Evolutionary conservation across 2,888 invertebrate genomes (phyloP).

Genomic region (Bursaphelenchus okinawaensis): DNA sequence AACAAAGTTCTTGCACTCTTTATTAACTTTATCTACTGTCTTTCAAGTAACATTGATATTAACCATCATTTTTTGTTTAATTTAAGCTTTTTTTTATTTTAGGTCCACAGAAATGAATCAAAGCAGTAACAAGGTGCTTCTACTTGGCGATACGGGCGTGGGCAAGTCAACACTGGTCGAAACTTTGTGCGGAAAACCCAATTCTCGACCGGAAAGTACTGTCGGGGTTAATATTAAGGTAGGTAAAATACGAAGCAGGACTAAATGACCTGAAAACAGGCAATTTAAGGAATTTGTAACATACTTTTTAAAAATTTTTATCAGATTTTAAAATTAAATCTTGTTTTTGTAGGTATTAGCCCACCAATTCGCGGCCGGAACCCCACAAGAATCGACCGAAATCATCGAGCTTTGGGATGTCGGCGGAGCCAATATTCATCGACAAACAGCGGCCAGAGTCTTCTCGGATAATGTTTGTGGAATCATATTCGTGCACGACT

Average conservation of each 20-base stretch:
- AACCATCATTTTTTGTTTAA: no score
- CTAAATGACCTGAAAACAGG: no score
- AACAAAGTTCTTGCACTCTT: no score
- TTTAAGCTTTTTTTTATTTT: not conserved
- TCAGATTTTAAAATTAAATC: conserved; percentile 13
- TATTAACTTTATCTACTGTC: no score
- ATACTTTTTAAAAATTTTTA: conserved; percentile 8
- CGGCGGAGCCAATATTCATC: conserved; percentile 70
- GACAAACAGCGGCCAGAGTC: conserved; percentile 77
- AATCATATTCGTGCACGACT: conserved; percentile 90
- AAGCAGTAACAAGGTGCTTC: conserved; percentile 68
- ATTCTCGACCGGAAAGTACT: conserved; percentile 34
- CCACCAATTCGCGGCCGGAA: conserved; percentile 48
- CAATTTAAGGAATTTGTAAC: no score
- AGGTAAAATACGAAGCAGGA: no score
- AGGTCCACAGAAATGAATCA: conserved; percentile 9
- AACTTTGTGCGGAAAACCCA: conserved; percentile 67
- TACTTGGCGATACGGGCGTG: conserved; percentile 88
- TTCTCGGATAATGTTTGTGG: conserved; percentile 87
- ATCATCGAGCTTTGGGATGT: conserved; percentile 89
- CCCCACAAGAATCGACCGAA: conserved; percentile 44
- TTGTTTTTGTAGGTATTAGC: conserved; percentile 23
- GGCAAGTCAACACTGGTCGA: conserved; percentile 93
- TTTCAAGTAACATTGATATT: not conserved
- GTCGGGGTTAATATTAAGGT: conserved; percentile 30